Evolutionary conservation across 2,797 vertebrate species (phyloP), one percentile per base, ranked within the genome.

Genomic region (Hippopotamyrus pictus): DNA sequence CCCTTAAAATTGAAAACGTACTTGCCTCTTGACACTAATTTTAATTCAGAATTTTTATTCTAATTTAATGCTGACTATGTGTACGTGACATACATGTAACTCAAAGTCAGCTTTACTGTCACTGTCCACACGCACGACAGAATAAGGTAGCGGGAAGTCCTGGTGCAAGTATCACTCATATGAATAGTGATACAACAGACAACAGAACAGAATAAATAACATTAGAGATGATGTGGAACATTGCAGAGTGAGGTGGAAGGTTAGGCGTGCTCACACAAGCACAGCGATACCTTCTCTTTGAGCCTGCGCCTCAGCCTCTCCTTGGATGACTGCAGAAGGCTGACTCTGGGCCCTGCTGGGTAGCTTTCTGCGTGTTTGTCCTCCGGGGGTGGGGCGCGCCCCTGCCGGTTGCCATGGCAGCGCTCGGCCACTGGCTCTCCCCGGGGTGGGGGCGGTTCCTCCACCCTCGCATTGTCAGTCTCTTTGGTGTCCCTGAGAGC

Each of bases 251-350:
- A n/a, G 37, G 19, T 3, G 19, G 19, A 12, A 11, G n/a, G 19
- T 44, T 0, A 17, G 17, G 5, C 37, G 5, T 17, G 41, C 12
- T 79, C 33, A 44, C 73, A 46, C 2, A 48, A 1, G n/a, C 11
- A 1, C n/a, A 25, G 93, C 92, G 93, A 94, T 96, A 98, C 98
- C 97, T 99, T 98, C 94, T 99, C 97, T 94, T 98, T 99, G 93
- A 99, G 97, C 90, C 98, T 97, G 93, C 97, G 96, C 92, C 97
- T 95, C 94, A 99, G 96, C 89, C 98, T 96, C 94, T 99, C 98
- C 95, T 98, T 99, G 79, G 98, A 99, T 17, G 98, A 99, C 95
- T 98, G 98, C 88, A 99, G 97, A 93, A 99, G 92, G 91, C 94
- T 97, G 92, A 99, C 94, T 95, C 94, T 98, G 92, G 97, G 97